Percentiles rank a stretch among this genome's conserved stretches.
phyloP scores from a whole-genome alignment of 2,888 invertebrate species.

The Octonoba sinensis region DNA sequence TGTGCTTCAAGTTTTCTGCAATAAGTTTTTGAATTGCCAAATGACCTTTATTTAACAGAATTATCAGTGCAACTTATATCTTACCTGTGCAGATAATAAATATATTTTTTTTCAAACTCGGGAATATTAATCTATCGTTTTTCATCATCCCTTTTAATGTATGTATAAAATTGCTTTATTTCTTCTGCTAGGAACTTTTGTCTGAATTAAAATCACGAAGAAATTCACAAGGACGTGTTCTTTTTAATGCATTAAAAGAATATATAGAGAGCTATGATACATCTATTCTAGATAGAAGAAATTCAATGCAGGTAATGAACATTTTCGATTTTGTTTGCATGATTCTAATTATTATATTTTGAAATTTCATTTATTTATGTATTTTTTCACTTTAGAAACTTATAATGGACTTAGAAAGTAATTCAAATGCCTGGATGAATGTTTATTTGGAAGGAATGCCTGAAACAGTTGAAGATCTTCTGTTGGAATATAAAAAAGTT shows the following conservation, averaged over 20 bases:
- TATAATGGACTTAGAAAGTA: slow-evolving; percentile 48
- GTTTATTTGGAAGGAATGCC: slow-evolving; percentile 22
- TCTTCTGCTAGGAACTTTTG: slow-evolving; percentile 4
- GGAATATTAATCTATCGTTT: too few species aligned
- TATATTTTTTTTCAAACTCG: too few species aligned
- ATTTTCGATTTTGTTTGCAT: neutral
- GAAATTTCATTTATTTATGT: neutral
- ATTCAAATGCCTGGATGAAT: slow-evolving; percentile 58
- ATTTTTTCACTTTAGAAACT: slow-evolving; percentile 24
- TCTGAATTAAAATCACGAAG: slow-evolving; percentile 21
- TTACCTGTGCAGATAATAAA: too few species aligned
- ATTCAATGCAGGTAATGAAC: slow-evolving; percentile 30
- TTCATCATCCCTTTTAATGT: too few species aligned
- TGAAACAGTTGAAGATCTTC: slow-evolving; percentile 38
- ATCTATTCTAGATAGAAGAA: slow-evolving; percentile 35
- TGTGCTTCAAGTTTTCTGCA: too few species aligned
- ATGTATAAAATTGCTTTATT: neutral
- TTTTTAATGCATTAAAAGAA: slow-evolving; percentile 20
- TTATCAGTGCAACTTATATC: too few species aligned
- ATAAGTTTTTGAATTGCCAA: too few species aligned
- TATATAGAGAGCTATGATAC: slow-evolving; percentile 36
- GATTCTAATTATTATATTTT: too few species aligned
- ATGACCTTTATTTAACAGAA: too few species aligned
- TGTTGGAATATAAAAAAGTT: slow-evolving; percentile 39
- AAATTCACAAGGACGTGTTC: slow-evolving; percentile 2